A percentile compares a stretch with the other conserved stretches of the same genome.
phyloP scores from a whole-genome alignment of 2,888 invertebrate genomes.

The Dorcus hopei region DNA sequence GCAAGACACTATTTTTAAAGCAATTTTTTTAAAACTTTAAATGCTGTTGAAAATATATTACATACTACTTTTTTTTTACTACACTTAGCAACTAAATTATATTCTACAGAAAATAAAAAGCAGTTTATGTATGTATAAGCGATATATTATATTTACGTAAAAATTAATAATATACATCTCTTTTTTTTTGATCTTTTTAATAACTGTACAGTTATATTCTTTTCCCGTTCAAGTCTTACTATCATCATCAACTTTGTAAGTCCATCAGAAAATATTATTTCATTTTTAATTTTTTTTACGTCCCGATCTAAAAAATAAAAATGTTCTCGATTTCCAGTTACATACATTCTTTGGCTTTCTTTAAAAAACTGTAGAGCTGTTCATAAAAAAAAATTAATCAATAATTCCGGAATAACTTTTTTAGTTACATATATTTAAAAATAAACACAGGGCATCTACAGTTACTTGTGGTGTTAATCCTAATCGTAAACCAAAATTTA shows the following conservation, averaged over 20 bases:
- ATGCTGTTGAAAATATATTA: constrained; percentile 24
- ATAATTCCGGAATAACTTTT: neutral
- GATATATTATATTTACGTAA: constrained; percentile 10
- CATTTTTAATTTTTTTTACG: constrained; percentile 1
- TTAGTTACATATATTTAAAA: too few relatives aligned
- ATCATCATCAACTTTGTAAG: constrained; percentile 14
- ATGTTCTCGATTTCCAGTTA: constrained; percentile 15
- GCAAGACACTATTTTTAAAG: constrained; percentile 27
- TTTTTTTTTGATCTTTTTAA: constrained; percentile 10
- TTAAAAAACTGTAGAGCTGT: neutral
- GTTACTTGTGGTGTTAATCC: too few relatives aligned
- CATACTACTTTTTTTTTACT: constrained; percentile 10
- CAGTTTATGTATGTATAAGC: constrained; percentile 17
- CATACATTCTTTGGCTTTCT: neutral
- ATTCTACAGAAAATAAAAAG: constrained; percentile 20
- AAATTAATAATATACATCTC: constrained; percentile 3
- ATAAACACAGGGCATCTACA: too few relatives aligned
- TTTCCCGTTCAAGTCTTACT: constrained; percentile 3
- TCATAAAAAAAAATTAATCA: neutral
- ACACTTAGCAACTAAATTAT: constrained; percentile 3
- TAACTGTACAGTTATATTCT: constrained; percentile 9
- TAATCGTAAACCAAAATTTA: too few relatives aligned
- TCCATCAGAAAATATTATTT: constrained; percentile 13
- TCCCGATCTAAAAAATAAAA: too few relatives aligned
- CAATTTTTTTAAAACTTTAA: constrained; percentile 18